These are phyloP conservation scores for Sebastes itinus DNA, from an alignment of 2,797 vertebrate species.

Conservation along the genomic window DNA sequence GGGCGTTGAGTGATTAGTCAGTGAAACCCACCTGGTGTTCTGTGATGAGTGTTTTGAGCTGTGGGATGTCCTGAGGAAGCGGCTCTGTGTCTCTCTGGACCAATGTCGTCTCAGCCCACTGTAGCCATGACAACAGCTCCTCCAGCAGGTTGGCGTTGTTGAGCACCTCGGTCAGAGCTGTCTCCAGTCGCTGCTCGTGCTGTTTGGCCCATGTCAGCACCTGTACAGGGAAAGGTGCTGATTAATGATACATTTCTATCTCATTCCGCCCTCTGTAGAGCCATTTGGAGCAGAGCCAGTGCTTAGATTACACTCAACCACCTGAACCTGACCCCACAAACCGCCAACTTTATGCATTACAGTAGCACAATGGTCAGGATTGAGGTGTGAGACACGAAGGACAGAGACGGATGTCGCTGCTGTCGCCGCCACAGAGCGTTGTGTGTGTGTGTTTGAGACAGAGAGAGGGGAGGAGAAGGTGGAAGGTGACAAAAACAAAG, in stretches of 20 bases:
- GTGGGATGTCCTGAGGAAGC: conserved; percentile 92
- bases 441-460: too few species aligned
- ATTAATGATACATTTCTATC: neutral
- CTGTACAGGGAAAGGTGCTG: conserved; percentile 44
- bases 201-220: conserved; percentile 98
- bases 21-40: conserved; percentile 91
- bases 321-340: too few species aligned
- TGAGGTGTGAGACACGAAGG: too few species aligned
- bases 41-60: conserved; percentile 91
- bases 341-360: too few species aligned
- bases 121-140: conserved; percentile 96
- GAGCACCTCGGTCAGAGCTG: conserved; percentile 90
- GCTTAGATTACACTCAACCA: too few species aligned
- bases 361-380: too few species aligned
- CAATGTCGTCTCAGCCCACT: conserved; percentile 94
- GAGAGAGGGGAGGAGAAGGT: too few species aligned
- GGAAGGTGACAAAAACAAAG: too few species aligned
- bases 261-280: neutral
- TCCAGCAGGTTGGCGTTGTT: conserved; percentile 94
- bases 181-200: conserved; percentile 95
- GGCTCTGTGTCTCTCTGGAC: conserved; percentile 93
- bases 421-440: too few species aligned
- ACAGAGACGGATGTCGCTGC: too few species aligned
- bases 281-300: too few species aligned
- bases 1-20: neutral